Evolutionary conservation across 2,888 invertebrate species (phyloP).

Genomic region (Lamellibrachia columna): DNA sequence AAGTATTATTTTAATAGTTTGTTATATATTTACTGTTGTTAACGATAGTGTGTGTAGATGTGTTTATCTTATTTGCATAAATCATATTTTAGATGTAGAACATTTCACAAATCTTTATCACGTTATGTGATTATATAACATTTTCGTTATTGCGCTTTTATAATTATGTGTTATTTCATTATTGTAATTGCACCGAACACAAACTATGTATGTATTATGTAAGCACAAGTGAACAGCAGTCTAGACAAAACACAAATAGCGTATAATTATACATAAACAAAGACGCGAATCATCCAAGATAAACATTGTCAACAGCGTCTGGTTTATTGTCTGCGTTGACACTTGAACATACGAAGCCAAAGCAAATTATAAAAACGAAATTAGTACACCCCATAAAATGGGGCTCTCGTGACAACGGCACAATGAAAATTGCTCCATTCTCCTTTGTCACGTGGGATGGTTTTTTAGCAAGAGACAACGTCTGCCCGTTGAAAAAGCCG

Average conservation of each 20-base stretch:
- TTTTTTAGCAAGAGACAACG: neutral
- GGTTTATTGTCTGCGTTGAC: neutral
- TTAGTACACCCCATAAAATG: neutral
- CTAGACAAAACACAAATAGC: neutral
- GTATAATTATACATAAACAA: constrained; percentile 16
- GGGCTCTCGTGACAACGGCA: neutral
- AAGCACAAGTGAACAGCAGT: neutral
- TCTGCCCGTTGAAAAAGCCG: neutral
- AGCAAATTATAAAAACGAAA: neutral
- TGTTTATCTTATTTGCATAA: too few relatives aligned
- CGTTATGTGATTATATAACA: neutral
- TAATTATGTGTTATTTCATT: neutral
- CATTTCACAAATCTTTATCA: neutral
- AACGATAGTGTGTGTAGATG: too few relatives aligned
- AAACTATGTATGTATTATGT: neutral
- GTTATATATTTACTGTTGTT: too few relatives aligned
- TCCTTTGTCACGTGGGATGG: neutral
- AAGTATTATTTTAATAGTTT: neutral
- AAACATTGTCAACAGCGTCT: neutral
- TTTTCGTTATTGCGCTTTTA: neutral
- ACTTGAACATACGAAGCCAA: neutral
- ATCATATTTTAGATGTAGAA: too few relatives aligned
- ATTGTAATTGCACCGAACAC: neutral
- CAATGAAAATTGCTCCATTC: neutral
- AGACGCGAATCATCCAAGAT: neutral